Evolutionary conservation across 1,140 invertebrate genomes (phyloP).

Genomic region (Drosophila arizonae): DNA sequence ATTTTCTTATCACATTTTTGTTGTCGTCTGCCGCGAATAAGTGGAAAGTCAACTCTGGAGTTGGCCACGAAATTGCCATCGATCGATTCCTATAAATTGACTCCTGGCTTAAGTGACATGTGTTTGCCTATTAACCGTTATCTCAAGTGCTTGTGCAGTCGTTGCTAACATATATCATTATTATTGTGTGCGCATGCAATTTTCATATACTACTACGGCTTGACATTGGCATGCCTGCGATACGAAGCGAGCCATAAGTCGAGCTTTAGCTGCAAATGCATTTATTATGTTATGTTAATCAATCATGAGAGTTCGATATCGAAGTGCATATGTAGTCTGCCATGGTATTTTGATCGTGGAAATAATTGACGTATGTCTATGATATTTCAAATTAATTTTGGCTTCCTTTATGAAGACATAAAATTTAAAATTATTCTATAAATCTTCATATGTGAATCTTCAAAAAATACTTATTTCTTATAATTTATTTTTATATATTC

Average conservation of each 20-base stretch:
- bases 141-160: constrained; percentile 40
- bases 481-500: background rate
- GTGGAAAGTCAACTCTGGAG: constrained; percentile 16
- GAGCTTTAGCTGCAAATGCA: background rate
- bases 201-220: constrained; percentile 6
- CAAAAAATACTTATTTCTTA: constrained; percentile 1
- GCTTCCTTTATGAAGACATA: too few species aligned
- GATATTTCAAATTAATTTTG: too few species aligned
- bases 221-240: constrained; percentile 18
- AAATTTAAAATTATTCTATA: too few species aligned
- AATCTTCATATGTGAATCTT: background rate
- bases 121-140: constrained; percentile 45
- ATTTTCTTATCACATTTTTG: constrained; percentile 72
- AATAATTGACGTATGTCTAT: too few species aligned
- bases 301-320: background rate
- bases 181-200: constrained; percentile 22
- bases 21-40: constrained; percentile 28
- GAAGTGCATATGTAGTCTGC: too few species aligned
- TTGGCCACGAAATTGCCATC: constrained; percentile 8
- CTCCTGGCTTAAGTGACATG: constrained; percentile 37
- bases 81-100: constrained; percentile 36
- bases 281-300: constrained; percentile 2
- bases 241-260: too few species aligned
- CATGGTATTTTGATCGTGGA: too few species aligned
- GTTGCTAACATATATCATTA: constrained; percentile 3